Conservation (phyloP, 2,797 vertebrate species). For the Amniataba percoides region DNA sequence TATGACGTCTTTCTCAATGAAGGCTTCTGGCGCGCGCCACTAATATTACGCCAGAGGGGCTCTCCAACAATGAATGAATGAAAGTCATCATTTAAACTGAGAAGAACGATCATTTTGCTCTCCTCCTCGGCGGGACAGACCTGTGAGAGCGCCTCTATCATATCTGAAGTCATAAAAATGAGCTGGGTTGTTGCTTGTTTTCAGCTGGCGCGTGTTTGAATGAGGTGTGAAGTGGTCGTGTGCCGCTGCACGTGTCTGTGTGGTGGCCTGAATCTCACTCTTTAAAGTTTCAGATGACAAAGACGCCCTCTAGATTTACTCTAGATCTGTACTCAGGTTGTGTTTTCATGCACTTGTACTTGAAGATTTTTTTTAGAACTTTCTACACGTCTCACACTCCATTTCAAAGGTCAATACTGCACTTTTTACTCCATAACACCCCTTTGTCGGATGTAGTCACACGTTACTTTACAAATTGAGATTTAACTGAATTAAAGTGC, state of each 20-base stretch:
- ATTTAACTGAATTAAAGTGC: neutral
- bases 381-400: neutral
- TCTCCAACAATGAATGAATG: neutral
- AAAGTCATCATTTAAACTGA: neutral
- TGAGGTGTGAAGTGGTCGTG: constrained; percentile 39
- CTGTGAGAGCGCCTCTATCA: neutral
- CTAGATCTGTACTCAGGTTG: neutral
- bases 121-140: neutral
- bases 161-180: too few relatives aligned
- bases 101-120: neutral
- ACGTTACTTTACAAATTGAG: neutral
- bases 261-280: neutral
- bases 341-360: neutral
- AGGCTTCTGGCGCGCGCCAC: neutral
- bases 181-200: neutral
- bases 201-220: neutral
- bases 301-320: neutral
- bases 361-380: neutral
- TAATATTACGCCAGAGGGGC: too few relatives aligned
- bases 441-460: neutral
- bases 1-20: neutral
- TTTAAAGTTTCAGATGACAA: neutral
- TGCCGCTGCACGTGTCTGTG: constrained; percentile 29
- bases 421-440: too few relatives aligned
- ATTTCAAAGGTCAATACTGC: neutral